These are phyloP conservation scores for Hoplodrina ambigua DNA, from an alignment of 2,888 invertebrate species.

Conservation along the genomic window DNA sequence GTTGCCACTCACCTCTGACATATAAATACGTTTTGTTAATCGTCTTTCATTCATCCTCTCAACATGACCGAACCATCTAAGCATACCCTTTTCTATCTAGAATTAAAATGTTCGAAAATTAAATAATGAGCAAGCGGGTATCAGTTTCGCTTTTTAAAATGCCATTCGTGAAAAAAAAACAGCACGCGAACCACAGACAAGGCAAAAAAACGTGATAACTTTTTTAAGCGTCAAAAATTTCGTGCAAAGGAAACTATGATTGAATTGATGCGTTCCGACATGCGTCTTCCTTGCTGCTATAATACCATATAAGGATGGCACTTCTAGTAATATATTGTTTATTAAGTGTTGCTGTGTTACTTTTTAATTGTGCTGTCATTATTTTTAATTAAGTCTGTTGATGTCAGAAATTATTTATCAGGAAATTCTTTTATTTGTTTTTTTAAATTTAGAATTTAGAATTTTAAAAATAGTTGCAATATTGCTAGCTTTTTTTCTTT, in stretches of 20 bases:
- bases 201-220: slow-evolving; percentile 67
- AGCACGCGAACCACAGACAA: slow-evolving; percentile 68
- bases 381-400: not conserved
- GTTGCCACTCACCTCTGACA: too few relatives aligned
- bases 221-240: slow-evolving; percentile 73
- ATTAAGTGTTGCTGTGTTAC: not conserved
- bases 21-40: too few relatives aligned
- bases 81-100: not conserved
- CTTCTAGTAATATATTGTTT: not conserved
- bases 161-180: slow-evolving; percentile 62
- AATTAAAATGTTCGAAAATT: slow-evolving; percentile 29
- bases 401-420: not conserved
- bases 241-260: slow-evolving; percentile 77
- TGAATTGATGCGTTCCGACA: slow-evolving; percentile 76
- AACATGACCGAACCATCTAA: too few relatives aligned
- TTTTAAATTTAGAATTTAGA: not conserved
- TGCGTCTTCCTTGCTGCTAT: slow-evolving; percentile 69
- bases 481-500: too few relatives aligned
- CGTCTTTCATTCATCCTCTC: too few relatives aligned
- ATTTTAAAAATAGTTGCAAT: not conserved
- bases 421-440: not conserved
- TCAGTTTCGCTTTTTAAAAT: slow-evolving; percentile 66
- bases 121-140: slow-evolving; percentile 34
- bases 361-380: slow-evolving; percentile 2
- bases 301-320: slow-evolving; percentile 50